phyloP scores from a whole-genome alignment of 2,113 vertebrate genomes.

The Ahaetulla prasina region DNA sequence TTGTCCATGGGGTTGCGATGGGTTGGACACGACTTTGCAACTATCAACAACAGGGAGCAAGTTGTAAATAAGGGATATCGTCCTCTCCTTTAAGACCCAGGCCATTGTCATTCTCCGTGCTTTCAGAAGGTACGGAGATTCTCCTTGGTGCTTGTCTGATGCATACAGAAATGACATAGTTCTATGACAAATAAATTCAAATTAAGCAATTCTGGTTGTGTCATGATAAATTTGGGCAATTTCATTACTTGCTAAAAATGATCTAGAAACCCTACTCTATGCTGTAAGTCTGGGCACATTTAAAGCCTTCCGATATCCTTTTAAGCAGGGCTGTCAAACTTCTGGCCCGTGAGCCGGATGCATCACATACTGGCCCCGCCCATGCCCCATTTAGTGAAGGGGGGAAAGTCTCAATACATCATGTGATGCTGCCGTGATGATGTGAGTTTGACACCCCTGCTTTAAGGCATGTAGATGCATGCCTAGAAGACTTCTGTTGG shows the following conservation, averaged over 20 bases:
- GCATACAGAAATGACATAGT: neutral
- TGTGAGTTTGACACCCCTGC: no score
- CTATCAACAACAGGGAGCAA: no score
- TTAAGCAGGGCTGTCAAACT: neutral
- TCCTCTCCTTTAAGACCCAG: neutral
- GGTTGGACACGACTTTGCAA: no score
- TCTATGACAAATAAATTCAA: neutral
- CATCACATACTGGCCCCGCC: no score
- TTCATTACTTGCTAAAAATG: neutral
- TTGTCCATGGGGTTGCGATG: no score
- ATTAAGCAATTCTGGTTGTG: neutral
- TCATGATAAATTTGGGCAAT: neutral
- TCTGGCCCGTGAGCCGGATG: no score
- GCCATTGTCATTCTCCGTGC: neutral
- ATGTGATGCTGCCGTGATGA: rapidly evolving
- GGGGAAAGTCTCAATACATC: no score
- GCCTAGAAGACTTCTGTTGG: neutral
- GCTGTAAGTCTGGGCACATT: neutral
- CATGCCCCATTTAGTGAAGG: no score
- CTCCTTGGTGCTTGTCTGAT: neutral
- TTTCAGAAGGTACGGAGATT: neutral
- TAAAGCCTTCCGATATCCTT: neutral
- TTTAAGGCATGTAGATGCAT: neutral
- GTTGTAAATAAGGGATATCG: neutral
- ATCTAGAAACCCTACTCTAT: neutral